Evolutionary conservation across 2,888 invertebrate genomes (phyloP).

Genomic region (Mamestra brassicae): DNA sequence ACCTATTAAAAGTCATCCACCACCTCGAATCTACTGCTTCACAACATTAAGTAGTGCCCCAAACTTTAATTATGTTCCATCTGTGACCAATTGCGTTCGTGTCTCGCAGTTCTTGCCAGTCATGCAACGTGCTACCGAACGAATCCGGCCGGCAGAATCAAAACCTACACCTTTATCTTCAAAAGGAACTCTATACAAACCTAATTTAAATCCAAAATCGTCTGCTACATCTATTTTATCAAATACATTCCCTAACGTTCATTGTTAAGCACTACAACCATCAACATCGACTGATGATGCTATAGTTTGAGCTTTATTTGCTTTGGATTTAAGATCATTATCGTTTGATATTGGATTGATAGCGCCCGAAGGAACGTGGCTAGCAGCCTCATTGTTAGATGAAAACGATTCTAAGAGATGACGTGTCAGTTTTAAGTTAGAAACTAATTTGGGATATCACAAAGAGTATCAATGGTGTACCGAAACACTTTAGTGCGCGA

Average conservation of each 20-base stretch:
- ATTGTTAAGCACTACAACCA: constrained; percentile 79
- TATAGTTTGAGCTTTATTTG: constrained; percentile 84
- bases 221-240: constrained; percentile 68
- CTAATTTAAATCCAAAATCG: constrained; percentile 77
- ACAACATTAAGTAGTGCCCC: constrained; percentile 90
- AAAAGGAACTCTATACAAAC: constrained; percentile 75
- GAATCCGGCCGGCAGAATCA: constrained; percentile 65
- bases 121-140: constrained; percentile 90
- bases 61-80: constrained; percentile 91
- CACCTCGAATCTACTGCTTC: constrained; percentile 88
- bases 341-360: constrained; percentile 62
- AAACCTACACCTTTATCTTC: constrained; percentile 57
- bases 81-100: constrained; percentile 91
- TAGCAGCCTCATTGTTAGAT: constrained; percentile 86
- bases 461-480: constrained; percentile 88
- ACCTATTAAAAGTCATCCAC: constrained; percentile 89
- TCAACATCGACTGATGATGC: constrained; percentile 72
- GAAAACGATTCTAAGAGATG: constrained; percentile 89
- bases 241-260: constrained; percentile 77
- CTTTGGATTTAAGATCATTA: constrained; percentile 75
- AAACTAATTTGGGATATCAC: constrained; percentile 91
- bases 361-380: constrained; percentile 87
- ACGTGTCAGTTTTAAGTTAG: constrained; percentile 86
- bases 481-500: constrained; percentile 86
- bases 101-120: constrained; percentile 89